A percentile compares a stretch with the other conserved stretches of the same genome.
Conservation (phyloP, 1,140 invertebrate genomes). For the Papilio polytes region DNA sequence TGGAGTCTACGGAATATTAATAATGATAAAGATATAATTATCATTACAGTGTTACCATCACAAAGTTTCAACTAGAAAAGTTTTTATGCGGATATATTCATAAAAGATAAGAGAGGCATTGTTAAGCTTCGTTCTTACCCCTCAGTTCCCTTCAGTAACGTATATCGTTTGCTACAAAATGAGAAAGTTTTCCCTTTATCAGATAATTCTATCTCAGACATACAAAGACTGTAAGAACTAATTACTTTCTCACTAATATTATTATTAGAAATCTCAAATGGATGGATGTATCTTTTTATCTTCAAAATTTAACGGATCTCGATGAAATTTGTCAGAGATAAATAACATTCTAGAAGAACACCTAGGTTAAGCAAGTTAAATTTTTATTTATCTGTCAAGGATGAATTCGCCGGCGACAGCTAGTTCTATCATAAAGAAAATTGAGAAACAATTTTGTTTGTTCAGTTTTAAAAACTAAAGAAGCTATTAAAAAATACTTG, state of each 20-base stretch:
- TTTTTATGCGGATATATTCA: constrained; percentile 15
- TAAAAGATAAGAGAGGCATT: background rate
- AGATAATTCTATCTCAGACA: background rate
- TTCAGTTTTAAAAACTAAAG: no score
- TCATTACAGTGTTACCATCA: background rate
- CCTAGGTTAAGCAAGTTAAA: no score
- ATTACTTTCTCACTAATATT: background rate
- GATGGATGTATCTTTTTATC: no score
- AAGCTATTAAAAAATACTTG: no score
- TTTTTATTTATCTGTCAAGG: no score
- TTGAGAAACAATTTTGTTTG: no score
- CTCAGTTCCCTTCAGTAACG: background rate
- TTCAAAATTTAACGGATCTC: no score
- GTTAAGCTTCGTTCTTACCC: background rate
- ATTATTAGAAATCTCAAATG: no score
- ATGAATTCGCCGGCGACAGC: no score
- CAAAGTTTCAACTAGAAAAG: constrained; percentile 15
- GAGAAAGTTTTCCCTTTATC: constrained; percentile 11
- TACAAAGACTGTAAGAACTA: background rate
- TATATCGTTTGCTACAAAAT: constrained; percentile 4
- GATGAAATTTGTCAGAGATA: no score
- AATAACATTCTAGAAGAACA: no score
- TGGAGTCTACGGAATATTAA: background rate
- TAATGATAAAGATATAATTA: background rate
- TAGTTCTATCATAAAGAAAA: no score